These are phyloP conservation scores for Colossoma macropomum DNA, from an alignment of 2,113 vertebrate species.

Conservation along the genomic window DNA sequence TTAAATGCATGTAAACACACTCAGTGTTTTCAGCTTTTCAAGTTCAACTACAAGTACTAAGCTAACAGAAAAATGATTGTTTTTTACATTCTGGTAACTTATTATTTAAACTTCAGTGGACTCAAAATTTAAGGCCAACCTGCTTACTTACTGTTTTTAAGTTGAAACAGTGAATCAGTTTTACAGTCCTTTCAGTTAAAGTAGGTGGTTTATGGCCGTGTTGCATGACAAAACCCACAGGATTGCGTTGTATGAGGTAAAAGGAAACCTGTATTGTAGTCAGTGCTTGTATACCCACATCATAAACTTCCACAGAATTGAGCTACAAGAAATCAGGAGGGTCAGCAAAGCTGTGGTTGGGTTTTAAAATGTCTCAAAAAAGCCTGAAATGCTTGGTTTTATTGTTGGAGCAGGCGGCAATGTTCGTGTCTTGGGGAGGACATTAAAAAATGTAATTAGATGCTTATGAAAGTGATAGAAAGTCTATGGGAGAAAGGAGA, in stretches of 20 bases:
- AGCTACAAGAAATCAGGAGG: neutral
- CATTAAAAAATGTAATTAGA: constrained; percentile 9
- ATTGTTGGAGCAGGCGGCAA: constrained; percentile 7
- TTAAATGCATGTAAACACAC: too few relatives aligned
- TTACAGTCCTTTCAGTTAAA: too few relatives aligned
- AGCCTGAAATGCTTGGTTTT: constrained; percentile 18
- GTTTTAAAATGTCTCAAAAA: constrained; percentile 19
- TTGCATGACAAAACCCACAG: neutral
- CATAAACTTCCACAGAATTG: neutral
- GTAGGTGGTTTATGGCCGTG: too few relatives aligned
- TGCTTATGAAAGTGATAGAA: neutral
- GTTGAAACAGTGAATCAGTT: too few relatives aligned
- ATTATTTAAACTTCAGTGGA: too few relatives aligned
- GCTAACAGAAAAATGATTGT: too few relatives aligned
- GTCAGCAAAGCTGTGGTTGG: neutral
- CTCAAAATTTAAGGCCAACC: too few relatives aligned
- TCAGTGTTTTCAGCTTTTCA: too few relatives aligned
- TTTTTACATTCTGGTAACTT: too few relatives aligned
- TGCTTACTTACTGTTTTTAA: too few relatives aligned
- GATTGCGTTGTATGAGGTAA: neutral
- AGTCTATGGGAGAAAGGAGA: neutral
- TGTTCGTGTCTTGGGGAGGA: neutral
- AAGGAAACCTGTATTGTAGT: neutral
- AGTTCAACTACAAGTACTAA: too few relatives aligned
- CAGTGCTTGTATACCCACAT: neutral